Evolutionary conservation across 2,797 vertebrate species (phyloP), one percentile per base, ranked within the genome.

Genomic region (Buphagus erythrorhynchus): DNA sequence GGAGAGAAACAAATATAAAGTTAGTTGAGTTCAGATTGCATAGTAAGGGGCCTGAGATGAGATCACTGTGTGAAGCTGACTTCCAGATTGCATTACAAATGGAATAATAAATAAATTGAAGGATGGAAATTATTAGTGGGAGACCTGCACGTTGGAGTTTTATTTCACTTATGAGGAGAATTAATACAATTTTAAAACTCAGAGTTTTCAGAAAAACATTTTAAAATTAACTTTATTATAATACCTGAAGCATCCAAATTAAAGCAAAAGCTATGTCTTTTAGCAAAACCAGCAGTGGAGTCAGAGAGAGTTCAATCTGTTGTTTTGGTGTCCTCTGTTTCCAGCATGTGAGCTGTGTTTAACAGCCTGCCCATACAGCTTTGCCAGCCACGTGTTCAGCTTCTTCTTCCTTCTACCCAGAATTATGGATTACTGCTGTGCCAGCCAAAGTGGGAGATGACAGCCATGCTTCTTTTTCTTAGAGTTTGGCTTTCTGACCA

Each of bases 1-100:
- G 10, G 95, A 94, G 94, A 81, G 65, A 95, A 93, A 80, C 58
- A 85, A 93, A 88, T 71, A 87, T 31, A 66, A 96, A 87, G 75
- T 57, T 94, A 77, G 76, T 95, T 95, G 89, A 80, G 61, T 95
- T 94, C 65, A 80, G 69, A 77, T 91, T 21, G 3, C 54, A 88
- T 55, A 93, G 71, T 80, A 72, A 88, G 36, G 57, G 81, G 28
- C 68, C 74, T 66, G 65, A 91, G 78, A 91, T 96, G 92, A 96
- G 95, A 79, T 95, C 92, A 96, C 54, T 68, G 0, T 77, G 51
- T 68, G 69, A 94, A 94, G 21, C 82, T 86, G 82, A 83, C 82
- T 91, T 95, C 66, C 73, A 94, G 55, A 90, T 67, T 92, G 71
- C 33, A 46, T 93, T 96, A 72, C 54, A 88, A 83, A 90, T 88